Evolutionary conservation across 2,113 vertebrate species (phyloP), one percentile per base, ranked within the genome.

Genomic region (Cyanistes caeruleus): DNA sequence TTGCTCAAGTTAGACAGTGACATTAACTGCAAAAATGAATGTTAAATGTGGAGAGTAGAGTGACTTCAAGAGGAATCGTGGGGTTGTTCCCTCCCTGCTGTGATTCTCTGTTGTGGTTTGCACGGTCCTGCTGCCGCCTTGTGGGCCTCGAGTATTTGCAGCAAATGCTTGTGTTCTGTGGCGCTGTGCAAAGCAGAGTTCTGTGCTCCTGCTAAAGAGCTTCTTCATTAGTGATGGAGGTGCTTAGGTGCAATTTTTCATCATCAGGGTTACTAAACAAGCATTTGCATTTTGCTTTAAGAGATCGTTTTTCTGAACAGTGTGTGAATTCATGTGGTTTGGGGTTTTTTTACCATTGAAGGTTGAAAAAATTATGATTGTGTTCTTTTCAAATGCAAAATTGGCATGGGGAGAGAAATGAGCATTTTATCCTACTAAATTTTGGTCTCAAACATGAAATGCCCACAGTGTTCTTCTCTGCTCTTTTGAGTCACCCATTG

Each of bases 31-130:
- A 46, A 15, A 75, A 63, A 25, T 21, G 30, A 77, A 37, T 14
- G 46, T 53, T 56, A 5, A 37, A 21, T 3, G 1, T 28, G 60
- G 18, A 10, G 82, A 8, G 35, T 1, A 3, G 84, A 4, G 51
- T 3, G 15, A 43, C 18, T 35, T 49, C 12, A 6, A 6, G 65
- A 35, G 49, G 56, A n/a, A 5, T 4, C 0, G 3, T 15, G 8
- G 44, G 52, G 53, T 35, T 41, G 27, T 27, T 87, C 0, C 17
- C 5, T 46, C 10, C 44, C 30, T 62, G 49, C 10, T 30, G 24
- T 1, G 15, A 21, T 46, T 22, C 7, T 20, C 0, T 12, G 48
- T 5, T 43, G 14, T 12, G 9, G 0, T 77, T 37, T 35, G 46
- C 55, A 6, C 4, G 37, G 20, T 51, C 37, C 2, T 79, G 80